phyloP scores from a whole-genome alignment of 2,888 invertebrate genomes.

The Spilosoma lubricipeda region DNA sequence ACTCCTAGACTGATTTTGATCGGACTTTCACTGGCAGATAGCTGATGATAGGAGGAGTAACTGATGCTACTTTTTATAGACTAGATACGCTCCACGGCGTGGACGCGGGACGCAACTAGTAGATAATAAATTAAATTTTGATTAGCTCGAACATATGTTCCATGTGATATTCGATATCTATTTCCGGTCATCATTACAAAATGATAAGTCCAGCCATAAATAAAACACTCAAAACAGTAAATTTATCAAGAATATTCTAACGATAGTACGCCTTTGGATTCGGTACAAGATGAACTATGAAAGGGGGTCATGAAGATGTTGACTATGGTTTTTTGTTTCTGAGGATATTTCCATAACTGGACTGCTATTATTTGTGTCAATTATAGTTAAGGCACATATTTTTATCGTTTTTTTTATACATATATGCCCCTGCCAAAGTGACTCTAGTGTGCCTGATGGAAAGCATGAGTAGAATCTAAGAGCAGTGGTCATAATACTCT shows the following conservation, averaged over 20 bases:
- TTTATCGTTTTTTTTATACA: too few species aligned
- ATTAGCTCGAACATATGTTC: neutral
- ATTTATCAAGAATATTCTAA: neutral
- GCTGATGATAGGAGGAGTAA: too few species aligned
- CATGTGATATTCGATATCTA: neutral
- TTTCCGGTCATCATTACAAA: conserved; percentile 1
- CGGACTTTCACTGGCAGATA: too few species aligned
- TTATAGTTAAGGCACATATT: neutral
- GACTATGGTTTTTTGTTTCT: neutral
- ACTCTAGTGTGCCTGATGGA: too few species aligned
- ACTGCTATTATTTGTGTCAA: neutral
- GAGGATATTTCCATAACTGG: neutral
- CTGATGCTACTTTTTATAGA: too few species aligned
- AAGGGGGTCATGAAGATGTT: neutral
- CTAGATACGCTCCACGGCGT: too few species aligned
- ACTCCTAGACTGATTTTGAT: too few species aligned
- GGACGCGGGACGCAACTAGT: too few species aligned
- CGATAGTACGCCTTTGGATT: neutral
- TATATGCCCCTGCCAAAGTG: too few species aligned
- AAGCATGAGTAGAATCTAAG: too few species aligned
- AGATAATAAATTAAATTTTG: neutral
- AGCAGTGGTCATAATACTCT: too few species aligned
- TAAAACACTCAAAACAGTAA: neutral
- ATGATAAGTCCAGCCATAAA: conserved; percentile 1
- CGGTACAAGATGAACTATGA: neutral